Percentiles rank a stretch among this genome's conserved stretches.
Conservation (phyloP, 2,797 vertebrate genomes). For the Silurus lanzhouensis region DNA sequence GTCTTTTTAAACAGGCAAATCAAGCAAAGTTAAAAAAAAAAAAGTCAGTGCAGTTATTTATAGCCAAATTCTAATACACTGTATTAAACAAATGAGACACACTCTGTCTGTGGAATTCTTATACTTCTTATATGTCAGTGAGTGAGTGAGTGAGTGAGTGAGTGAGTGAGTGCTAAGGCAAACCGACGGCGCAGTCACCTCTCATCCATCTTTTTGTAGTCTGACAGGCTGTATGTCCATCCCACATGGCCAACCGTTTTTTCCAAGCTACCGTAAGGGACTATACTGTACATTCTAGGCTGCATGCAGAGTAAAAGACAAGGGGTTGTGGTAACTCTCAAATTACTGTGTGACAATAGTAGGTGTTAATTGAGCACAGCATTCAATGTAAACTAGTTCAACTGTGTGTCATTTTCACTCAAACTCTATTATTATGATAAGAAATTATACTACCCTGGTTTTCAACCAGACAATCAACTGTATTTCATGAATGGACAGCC, state of each 20-base stretch:
- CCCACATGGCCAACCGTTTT: constrained; percentile 18
- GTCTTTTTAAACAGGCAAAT: constrained; percentile 4
- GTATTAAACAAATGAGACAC: constrained; percentile 27
- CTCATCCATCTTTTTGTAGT: constrained; percentile 39
- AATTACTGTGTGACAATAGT: not conserved
- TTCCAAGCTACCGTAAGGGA: not conserved
- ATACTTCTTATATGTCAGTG: too few species aligned
- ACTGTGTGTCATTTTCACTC: not conserved
- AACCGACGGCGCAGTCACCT: constrained; percentile 47
- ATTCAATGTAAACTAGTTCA: not conserved
- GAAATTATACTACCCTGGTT: not conserved
- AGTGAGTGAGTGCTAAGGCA: constrained; percentile 24
- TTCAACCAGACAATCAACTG: not conserved
- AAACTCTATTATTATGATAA: not conserved
- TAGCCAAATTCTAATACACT: not conserved
- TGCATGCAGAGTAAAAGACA: not conserved
- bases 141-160: too few species aligned
- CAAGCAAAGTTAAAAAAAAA: not conserved
- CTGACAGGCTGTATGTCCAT: constrained; percentile 17
- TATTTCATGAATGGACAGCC: not conserved
- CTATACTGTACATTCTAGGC: not conserved
- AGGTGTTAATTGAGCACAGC: not conserved
- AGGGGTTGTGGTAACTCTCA: not conserved
- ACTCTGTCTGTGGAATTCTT: constrained; percentile 24
- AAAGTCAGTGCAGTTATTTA: not conserved